These are phyloP conservation scores for Setipinna tenuifilis DNA, from an alignment of 2,797 vertebrate genomes.

Conservation along the genomic window DNA sequence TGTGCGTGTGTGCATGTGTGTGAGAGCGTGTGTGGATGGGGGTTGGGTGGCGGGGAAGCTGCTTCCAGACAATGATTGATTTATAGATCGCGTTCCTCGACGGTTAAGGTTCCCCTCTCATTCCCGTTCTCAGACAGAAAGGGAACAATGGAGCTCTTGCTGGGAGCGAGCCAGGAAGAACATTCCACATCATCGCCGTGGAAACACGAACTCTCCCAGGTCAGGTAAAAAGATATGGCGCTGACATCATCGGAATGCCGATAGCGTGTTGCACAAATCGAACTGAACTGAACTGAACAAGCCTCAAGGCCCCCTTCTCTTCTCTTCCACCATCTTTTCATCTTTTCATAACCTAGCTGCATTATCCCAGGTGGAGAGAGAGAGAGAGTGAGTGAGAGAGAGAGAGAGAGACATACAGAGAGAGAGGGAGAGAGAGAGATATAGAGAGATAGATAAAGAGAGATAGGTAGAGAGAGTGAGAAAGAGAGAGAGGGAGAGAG, in stretches of 20 bases:
- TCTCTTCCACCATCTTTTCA: not conserved
- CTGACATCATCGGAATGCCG: not conserved
- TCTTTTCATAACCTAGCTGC: not conserved
- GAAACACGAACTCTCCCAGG: conserved; percentile 9
- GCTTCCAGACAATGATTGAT: conserved; percentile 41
- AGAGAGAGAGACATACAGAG: too few species aligned
- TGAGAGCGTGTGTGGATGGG: too few species aligned
- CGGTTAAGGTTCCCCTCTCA: not conserved
- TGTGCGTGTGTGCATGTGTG: too few species aligned
- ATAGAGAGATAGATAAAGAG: too few species aligned
- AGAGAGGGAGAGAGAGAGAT: too few species aligned
- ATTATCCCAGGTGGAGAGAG: not conserved
- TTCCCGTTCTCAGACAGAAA: not conserved
- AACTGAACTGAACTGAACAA: not conserved
- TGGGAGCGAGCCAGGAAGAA: not conserved
- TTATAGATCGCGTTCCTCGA: conserved; percentile 33
- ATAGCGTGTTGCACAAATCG: not conserved
- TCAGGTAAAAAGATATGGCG: not conserved
- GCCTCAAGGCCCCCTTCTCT: not conserved
- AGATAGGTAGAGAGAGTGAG: too few species aligned
- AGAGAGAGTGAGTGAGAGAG: not conserved
- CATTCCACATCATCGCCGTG: not conserved
- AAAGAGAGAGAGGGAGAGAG: too few species aligned
- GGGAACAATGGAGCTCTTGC: not conserved
- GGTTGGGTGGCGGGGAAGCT: not conserved